Conservation (phyloP, 2,888 invertebrate genomes). For the Neoitamus cyanurus region DNA sequence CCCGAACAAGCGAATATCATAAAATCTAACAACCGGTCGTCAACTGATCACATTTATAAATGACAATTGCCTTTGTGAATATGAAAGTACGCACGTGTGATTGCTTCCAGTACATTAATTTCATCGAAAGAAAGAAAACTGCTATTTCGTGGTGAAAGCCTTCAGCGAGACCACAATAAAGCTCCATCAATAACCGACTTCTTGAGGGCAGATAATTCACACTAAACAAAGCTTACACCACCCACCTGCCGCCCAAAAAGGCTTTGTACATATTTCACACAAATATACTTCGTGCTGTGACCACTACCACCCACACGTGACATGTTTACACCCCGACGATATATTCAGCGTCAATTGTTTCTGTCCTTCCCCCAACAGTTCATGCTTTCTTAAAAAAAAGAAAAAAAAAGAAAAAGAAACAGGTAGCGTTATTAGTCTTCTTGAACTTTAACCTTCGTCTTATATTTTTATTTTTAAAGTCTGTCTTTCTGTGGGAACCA, state of each 20-base stretch:
- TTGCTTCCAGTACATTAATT: neutral
- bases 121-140: neutral
- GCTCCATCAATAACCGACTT: neutral
- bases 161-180: neutral
- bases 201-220: neutral
- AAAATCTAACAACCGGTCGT: neutral
- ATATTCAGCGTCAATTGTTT: slow-evolving; percentile 5
- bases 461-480: neutral
- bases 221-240: neutral
- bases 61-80: neutral
- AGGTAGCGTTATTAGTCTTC: neutral
- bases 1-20: neutral
- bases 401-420: neutral
- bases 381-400: neutral
- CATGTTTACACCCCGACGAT: neutral
- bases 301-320: neutral
- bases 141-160: neutral
- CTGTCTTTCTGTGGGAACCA: neutral
- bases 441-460: neutral
- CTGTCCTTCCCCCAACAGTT: neutral
- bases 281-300: neutral
- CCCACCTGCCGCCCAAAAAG: neutral
- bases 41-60: neutral
- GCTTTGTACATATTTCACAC: neutral
- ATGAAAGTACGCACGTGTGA: neutral